These are phyloP conservation scores for Lycia hirtaria DNA, from an alignment of 2,888 invertebrate genomes.

Conservation along the genomic window DNA sequence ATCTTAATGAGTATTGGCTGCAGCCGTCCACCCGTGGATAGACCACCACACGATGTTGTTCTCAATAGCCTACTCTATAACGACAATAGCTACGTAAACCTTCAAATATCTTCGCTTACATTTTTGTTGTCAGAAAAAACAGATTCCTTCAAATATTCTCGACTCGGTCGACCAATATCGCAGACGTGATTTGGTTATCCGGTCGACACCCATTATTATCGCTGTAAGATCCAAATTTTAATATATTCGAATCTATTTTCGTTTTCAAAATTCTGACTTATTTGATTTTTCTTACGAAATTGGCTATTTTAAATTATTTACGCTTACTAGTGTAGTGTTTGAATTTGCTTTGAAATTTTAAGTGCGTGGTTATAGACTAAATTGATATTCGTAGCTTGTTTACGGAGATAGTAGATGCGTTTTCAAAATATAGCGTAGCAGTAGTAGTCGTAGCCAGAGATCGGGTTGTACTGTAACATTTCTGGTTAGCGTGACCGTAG, in stretches of 20 bases:
- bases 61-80: too few species aligned
- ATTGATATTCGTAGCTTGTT: conserved; percentile 25
- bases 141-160: conserved; percentile 25
- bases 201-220: too few species aligned
- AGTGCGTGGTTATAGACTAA: conserved; percentile 40
- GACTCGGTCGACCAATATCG: background rate
- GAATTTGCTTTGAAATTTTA: conserved; percentile 47
- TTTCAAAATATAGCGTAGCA: conserved; percentile 38
- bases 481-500: background rate
- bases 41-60: too few species aligned
- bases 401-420: conserved; percentile 1
- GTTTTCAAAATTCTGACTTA: conserved; percentile 1
- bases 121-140: too few species aligned
- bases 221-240: background rate
- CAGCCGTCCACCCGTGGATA: background rate
- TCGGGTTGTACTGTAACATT: too few species aligned
- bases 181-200: background rate
- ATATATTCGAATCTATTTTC: background rate
- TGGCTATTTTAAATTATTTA: conserved; percentile 14
- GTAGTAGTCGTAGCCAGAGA: conserved; percentile 52
- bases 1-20: background rate
- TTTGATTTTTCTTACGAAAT: background rate
- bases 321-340: conserved; percentile 33
- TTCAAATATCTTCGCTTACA: too few species aligned
- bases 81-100: too few species aligned